Base-by-base conservation (phyloP, 2,888 invertebrate genomes). In the Ceraclea dissimilis region DNA sequence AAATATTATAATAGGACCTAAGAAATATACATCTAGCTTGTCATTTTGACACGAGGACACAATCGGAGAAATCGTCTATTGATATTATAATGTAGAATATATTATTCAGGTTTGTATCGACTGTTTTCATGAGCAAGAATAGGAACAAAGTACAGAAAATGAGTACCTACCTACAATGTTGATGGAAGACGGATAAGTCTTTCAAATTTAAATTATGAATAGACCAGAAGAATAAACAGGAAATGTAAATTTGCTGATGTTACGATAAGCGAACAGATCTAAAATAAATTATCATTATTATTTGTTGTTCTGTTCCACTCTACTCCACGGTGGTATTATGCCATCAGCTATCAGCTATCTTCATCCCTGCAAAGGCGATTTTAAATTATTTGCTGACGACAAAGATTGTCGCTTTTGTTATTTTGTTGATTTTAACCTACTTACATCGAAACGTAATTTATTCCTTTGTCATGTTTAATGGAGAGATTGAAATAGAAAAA, bases 401-500 rank as follows among this genome's bases (percentile, higher is more conserved):
- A 39, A 39, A 39, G 39, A 39, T 39, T 39, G 39, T 39, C 13
- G 39, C n/a, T 39, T 26, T 39, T 16, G 39, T 39, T 39, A 13
- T 39, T 39, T 13, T 39, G 39, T 39, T 39, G 39, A 13, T 39
- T 39, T 39, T 16, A 13, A 39, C 39, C 39, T 16, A 31, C 31
- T 31, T 31, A n/a, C n/a, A 13, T 39, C 13, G 39, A 5, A 39
- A n/a, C 16, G 16, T 39, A 39, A 39, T 39, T 39, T 39, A 39
- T 39, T 39, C 39, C 39, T 39, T 39, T 39, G 39, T 39, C 13
- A 16, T 13, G 39, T 39, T 39, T 39, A 39, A 39, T 39, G 39
- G 39, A 39, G 13, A 39, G 39, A 39, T 39, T n/a, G 39, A 39
- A 39, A n/a, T 39, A 39, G 39, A 39, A 39, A 39, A 26, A 39